Evolutionary conservation across 2,797 vertebrate species (phyloP), one percentile per base, ranked within the genome.

Genomic region (Avahi laniger): DNA sequence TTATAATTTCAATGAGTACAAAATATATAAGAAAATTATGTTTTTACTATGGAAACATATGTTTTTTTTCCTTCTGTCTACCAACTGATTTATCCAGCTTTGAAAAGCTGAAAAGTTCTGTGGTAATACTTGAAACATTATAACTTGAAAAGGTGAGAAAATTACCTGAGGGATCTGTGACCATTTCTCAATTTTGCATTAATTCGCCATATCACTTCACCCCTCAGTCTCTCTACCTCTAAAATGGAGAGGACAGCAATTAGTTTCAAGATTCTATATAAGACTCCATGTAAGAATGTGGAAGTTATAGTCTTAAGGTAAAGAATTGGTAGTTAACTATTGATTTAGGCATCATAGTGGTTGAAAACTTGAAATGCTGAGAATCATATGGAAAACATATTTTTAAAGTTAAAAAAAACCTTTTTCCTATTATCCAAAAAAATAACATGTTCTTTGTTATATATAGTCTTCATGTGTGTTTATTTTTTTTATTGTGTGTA

Each of bases 1-100:
- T 94, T 85, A 80, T 70, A 73, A 79, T 86, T 96, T 93, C 75
- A 79, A 0, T 30, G 38, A 83, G 20, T 75, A 86, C 35, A 95
- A 81, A 59, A 86, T 65, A 85, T 76, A 2, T 84, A 94, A 83
- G 35, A 65, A 89, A 28, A 63, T 15, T 59, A n/a, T 87, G 28
- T 90, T 80, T 94, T 83, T 33, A 30, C 50, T 43, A 4, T 86
- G 11, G 4, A 86, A 70, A 61, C 35, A 35, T 65, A 3, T 8
- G 28, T 43, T 67, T 90, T 94, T 20, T 52, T 81, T 28, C 5
- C 30, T 46, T 90, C 50, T 82, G 2, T 63, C 28, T 87, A 81
- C 7, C 22, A 57, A n/a, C 15, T 35, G 35, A 88, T 79, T 86
- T 26, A 79, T 26, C 13, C 43, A 65, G 20, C 61, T 92, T 85